Evolutionary conservation across 1,140 invertebrate genomes (phyloP).

Genomic region (Globodera rostochiensis): DNA sequence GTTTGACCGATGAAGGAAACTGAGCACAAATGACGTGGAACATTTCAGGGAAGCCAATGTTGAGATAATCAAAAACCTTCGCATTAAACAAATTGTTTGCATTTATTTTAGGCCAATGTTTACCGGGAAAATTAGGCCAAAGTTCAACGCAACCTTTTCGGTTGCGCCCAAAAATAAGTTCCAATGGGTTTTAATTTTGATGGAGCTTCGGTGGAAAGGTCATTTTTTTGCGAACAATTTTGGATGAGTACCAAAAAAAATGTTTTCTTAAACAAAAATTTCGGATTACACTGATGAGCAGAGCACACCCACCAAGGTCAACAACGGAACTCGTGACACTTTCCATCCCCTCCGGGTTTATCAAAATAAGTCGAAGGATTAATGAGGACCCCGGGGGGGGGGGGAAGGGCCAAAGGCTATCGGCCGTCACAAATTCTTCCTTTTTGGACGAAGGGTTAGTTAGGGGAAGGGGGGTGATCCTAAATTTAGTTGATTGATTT

Average conservation of each 20-base stretch:
- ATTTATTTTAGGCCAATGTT: background rate
- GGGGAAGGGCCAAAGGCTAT: background rate
- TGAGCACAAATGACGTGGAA: background rate
- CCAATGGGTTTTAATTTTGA: background rate
- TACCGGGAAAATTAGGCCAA: background rate
- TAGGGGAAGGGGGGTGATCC: background rate
- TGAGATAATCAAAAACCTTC: background rate
- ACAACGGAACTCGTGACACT: background rate
- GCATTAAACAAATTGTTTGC: background rate
- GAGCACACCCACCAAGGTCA: background rate
- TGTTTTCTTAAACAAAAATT: background rate
- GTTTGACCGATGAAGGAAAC: background rate
- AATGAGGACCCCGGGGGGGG: background rate
- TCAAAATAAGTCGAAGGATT: background rate
- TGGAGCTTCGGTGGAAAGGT: background rate
- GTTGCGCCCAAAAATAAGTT: background rate
- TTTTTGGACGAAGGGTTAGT: background rate
- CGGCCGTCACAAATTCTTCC: background rate
- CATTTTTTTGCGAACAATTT: background rate
- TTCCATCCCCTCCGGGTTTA: background rate
- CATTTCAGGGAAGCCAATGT: background rate
- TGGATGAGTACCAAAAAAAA: background rate
- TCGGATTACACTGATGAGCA: background rate
- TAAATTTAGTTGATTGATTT: background rate
- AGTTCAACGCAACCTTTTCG: background rate